phyloP scores from a whole-genome alignment of 1,140 invertebrate genomes.

The Aphelenchoides avenae region DNA sequence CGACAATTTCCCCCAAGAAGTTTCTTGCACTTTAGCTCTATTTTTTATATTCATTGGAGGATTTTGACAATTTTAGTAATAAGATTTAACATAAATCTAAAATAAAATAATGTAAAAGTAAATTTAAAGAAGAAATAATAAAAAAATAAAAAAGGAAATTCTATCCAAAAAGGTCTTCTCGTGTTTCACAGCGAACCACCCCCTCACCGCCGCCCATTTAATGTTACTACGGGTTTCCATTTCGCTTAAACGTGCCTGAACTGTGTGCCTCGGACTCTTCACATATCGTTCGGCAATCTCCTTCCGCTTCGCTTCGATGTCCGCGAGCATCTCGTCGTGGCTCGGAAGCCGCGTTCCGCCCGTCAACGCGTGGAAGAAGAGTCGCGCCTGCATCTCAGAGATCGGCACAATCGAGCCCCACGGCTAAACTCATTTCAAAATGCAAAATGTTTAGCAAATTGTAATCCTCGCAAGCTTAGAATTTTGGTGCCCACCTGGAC shows the following conservation, averaged over 20 bases:
- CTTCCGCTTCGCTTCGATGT: conserved; percentile 7
- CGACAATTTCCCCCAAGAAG: too few relatives aligned
- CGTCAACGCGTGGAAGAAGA: conserved; percentile 32
- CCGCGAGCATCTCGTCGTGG: conserved; percentile 11
- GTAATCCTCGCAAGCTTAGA: not conserved
- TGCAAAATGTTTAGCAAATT: conserved; percentile 8
- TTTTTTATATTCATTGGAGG: too few relatives aligned
- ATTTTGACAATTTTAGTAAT: too few relatives aligned
- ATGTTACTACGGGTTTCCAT: not conserved
- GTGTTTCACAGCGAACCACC: too few relatives aligned
- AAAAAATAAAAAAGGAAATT: not conserved
- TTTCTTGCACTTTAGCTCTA: too few relatives aligned
- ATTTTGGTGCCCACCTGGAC: conserved; percentile 59
- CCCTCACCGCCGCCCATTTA: too few relatives aligned
- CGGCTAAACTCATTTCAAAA: too few relatives aligned
- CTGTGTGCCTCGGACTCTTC: conserved; percentile 22
- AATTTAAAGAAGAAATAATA: conserved; percentile 2
- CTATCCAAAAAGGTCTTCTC: too few relatives aligned
- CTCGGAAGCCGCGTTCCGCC: conserved; percentile 27
- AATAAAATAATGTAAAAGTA: too few relatives aligned
- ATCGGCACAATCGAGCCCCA: conserved; percentile 63
- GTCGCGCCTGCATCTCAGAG: conserved; percentile 62
- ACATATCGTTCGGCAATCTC: conserved; percentile 23
- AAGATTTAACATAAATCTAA: too few relatives aligned
- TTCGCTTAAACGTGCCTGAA: conserved; percentile 14